Evolutionary conservation across 1,140 invertebrate genomes (phyloP), one percentile per base, ranked within the genome.

Genomic region (Triops longicaudatus): DNA sequence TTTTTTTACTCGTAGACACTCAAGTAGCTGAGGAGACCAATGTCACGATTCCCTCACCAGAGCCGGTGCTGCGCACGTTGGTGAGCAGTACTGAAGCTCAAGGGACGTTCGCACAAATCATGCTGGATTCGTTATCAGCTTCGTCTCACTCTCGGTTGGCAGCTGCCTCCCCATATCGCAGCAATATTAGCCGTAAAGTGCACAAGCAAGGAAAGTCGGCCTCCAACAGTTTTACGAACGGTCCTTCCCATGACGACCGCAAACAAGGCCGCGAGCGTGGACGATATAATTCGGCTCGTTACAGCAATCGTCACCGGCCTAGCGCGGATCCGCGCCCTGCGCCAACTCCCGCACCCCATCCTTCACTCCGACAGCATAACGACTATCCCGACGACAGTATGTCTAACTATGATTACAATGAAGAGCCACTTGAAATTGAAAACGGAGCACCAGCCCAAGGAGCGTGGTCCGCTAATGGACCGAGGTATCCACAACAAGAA

Each of bases 141-240:
- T 63, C 50, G 50, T 17, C 50, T 63, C 50, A 63, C 17, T 63
- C 50, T 10, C 50, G n/a, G 17, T 17, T 63, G 50, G 50, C 50
- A 63, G 50, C 50, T 63, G 14, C 7, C 17, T 63, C 50, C 50
- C 14, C 50, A 6, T 63, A n/a, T 22, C 50, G 50, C 50, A 63
- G 22, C 50, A 63, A 63, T 63, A 63, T 63, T 63, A 63, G 50
- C 50, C 50, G 22, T 63, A 63, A 63, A 63, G 50, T 63, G 50
- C 50, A 63, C 50, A 63, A 63, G 50, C 50, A 63, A 63, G 50
- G 50, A 9, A 22, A 63, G 3, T 17, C 50, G 17, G 50, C 22
- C 10, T 9, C 50, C 50, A 63, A 63, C 10, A 22, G 14, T 22
- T 63, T 63, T 5, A 63, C 50, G 50, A 63, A 63, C 22, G 50